Evolutionary conservation across 1,140 invertebrate species (phyloP).

Genomic region (Dreissena rostriformis): DNA sequence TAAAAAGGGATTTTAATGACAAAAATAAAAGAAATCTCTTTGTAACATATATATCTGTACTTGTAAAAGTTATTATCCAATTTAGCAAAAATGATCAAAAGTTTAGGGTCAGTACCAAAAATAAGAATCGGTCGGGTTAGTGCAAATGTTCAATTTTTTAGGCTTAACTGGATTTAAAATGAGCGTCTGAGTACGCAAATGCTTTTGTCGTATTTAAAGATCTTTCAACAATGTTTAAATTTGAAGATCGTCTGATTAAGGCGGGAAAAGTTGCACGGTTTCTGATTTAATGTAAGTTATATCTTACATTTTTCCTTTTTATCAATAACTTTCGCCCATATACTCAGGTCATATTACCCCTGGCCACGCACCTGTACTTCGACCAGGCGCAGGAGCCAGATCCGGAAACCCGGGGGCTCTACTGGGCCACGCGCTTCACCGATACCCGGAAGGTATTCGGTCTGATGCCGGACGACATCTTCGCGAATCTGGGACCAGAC

Average conservation of each 20-base stretch:
- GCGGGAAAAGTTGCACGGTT: too few relatives aligned
- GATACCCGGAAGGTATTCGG: slow-evolving; percentile 69
- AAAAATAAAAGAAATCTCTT: too few relatives aligned
- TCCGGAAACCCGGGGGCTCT: slow-evolving; percentile 74
- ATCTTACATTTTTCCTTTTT: not conserved
- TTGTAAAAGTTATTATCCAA: too few relatives aligned
- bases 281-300: too few relatives aligned
- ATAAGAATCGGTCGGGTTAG: too few relatives aligned
- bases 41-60: too few relatives aligned
- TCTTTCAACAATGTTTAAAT: not conserved
- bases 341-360: slow-evolving; percentile 71
- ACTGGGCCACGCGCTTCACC: slow-evolving; percentile 76
- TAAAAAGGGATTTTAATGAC: too few relatives aligned
- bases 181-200: not conserved
- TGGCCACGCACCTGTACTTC: slow-evolving; percentile 77
- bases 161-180: not conserved
- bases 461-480: slow-evolving; percentile 73
- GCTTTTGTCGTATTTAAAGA: not conserved
- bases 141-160: too few relatives aligned
- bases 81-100: too few relatives aligned
- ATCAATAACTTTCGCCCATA: not conserved
- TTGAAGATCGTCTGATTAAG: too few relatives aligned
- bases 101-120: too few relatives aligned
- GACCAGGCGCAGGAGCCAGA: slow-evolving; percentile 79
- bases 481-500: slow-evolving; percentile 69